Evolutionary conservation across 2,888 invertebrate species (phyloP).

Genomic region (Idaea aversata): DNA sequence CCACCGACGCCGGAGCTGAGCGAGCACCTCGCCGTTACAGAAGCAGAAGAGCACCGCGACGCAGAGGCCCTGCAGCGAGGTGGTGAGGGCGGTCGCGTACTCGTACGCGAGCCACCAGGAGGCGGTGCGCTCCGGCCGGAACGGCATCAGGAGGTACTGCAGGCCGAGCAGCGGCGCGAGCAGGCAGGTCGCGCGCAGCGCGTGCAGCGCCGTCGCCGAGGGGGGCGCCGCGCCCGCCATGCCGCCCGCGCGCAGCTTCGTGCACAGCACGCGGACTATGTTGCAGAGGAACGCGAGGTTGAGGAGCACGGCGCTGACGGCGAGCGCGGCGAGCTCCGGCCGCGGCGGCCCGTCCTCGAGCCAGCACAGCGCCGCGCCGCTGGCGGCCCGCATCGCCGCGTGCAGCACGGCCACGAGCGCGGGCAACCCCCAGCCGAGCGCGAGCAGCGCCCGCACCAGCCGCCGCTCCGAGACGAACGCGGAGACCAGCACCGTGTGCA

Average conservation of each 20-base stretch:
- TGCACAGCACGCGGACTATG: slow-evolving; percentile 92
- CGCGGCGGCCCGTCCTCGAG: slow-evolving; percentile 85
- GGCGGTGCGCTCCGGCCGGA: slow-evolving; percentile 86
- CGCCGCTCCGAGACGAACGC: slow-evolving; percentile 94
- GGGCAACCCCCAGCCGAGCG: slow-evolving; percentile 92
- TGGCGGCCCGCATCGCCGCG: slow-evolving; percentile 82
- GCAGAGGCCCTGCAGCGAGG: slow-evolving; percentile 95
- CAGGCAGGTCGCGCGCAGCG: slow-evolving; percentile 90
- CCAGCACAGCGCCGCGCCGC: slow-evolving; percentile 83
- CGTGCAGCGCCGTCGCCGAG: slow-evolving; percentile 87
- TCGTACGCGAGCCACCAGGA: slow-evolving; percentile 90
- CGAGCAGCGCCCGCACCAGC: slow-evolving; percentile 89
- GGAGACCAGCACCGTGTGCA: slow-evolving; percentile 95
- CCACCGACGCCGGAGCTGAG: slow-evolving; percentile 91
- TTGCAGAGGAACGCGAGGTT: slow-evolving; percentile 93
- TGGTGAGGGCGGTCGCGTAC: slow-evolving; percentile 90
- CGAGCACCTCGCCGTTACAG: slow-evolving; percentile 96
- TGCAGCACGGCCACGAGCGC: slow-evolving; percentile 84
- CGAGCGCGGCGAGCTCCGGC: slow-evolving; percentile 88
- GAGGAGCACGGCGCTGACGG: slow-evolving; percentile 88
- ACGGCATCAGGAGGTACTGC: slow-evolving; percentile 93
- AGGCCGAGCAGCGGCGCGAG: slow-evolving; percentile 94
- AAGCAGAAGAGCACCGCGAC: slow-evolving; percentile 96
- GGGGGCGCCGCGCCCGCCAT: slow-evolving; percentile 81
- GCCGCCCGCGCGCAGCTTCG: slow-evolving; percentile 88